Evolutionary conservation across 2,888 invertebrate genomes (phyloP).

Genomic region (Listrodromus nycthemerus): DNA sequence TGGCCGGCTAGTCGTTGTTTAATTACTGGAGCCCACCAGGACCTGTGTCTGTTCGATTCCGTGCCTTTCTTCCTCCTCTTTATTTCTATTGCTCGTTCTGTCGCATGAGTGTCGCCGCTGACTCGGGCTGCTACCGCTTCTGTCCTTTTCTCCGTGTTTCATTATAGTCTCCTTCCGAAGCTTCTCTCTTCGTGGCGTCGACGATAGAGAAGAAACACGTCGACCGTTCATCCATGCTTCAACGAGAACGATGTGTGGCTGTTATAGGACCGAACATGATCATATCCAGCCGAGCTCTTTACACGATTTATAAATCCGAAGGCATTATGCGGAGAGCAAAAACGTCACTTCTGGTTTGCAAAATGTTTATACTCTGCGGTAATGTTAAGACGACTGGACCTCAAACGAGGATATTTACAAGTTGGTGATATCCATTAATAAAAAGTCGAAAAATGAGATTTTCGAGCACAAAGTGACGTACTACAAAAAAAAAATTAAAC

Average conservation of each 20-base stretch:
- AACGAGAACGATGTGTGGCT: slow-evolving; percentile 71
- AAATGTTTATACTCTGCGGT: neutral
- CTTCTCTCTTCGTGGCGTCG: slow-evolving; percentile 45
- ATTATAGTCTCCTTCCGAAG: slow-evolving; percentile 35
- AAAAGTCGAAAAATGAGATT: neutral
- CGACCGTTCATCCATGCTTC: slow-evolving; percentile 74
- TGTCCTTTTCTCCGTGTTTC: slow-evolving; percentile 33
- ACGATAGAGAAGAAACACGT: slow-evolving; percentile 65
- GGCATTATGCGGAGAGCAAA: neutral
- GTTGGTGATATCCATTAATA: too few relatives aligned
- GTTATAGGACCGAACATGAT: slow-evolving; percentile 71
- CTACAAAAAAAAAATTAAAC: too few relatives aligned
- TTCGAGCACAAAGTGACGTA: neutral
- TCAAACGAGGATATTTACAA: too few relatives aligned
- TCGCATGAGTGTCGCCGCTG: slow-evolving; percentile 11
- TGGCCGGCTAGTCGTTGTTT: slow-evolving; percentile 83
- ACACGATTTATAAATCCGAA: slow-evolving; percentile 4
- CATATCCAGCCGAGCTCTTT: slow-evolving; percentile 73
- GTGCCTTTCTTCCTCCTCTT: slow-evolving; percentile 32
- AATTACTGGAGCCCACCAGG: slow-evolving; percentile 80
- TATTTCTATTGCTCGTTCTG: slow-evolving; percentile 13
- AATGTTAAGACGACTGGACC: too few relatives aligned
- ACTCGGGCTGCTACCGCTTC: slow-evolving; percentile 4
- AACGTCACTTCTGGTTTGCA: neutral
- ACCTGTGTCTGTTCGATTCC: slow-evolving; percentile 64